phyloP scores from a whole-genome alignment of 2,113 vertebrate species.

The Progne subis region DNA sequence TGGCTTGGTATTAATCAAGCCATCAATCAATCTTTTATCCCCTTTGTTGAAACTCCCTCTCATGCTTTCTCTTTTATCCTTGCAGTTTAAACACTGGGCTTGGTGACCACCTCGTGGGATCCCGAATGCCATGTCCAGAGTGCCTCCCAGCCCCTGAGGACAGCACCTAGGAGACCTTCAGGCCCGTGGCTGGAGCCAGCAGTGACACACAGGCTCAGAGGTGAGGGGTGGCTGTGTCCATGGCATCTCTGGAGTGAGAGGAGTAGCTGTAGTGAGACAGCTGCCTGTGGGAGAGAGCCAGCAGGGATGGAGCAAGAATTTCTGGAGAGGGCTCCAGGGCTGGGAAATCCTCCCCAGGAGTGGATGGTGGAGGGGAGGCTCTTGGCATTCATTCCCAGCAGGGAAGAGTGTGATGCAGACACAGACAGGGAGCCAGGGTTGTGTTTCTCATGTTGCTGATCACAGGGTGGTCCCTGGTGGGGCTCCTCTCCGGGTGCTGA shows the following conservation, averaged over 20 bases:
- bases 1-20: neutral
- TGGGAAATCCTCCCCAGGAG: neutral
- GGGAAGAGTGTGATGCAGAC: neutral
- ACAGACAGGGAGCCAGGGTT: accelerated
- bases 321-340: neutral
- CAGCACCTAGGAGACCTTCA: neutral
- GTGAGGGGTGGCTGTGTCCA: neutral
- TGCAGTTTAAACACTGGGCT: constrained; percentile 24
- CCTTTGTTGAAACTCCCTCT: neutral
- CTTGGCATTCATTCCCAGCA: neutral
- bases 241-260: neutral
- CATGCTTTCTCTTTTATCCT: neutral
- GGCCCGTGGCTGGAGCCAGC: neutral
- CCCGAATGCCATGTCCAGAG: neutral
- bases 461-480: neutral
- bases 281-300: neutral
- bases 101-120: neutral
- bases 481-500: neutral
- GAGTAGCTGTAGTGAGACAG: neutral
- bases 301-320: neutral
- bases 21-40: neutral
- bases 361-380: neutral
- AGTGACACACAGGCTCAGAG: neutral
- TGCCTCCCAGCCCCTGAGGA: neutral
- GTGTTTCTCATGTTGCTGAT: neutral